A percentile compares a stretch with the other conserved stretches of the same genome.
Evolutionary conservation across 2,888 invertebrate genomes (phyloP).

Genomic region (Volucella inflata): DNA sequence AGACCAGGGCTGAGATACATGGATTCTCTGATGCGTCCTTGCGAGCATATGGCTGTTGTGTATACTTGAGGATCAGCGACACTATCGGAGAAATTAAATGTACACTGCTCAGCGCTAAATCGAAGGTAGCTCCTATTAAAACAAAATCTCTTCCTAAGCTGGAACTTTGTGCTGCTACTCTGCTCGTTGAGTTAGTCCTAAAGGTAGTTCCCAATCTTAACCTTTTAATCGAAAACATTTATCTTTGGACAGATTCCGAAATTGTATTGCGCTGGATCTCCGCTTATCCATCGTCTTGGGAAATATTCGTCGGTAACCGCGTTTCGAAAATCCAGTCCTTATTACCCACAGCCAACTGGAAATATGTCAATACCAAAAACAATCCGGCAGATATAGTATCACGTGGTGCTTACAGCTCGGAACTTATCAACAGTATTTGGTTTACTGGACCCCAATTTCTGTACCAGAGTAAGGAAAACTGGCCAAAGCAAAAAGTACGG

Average conservation of each 20-base stretch:
- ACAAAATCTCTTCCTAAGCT: not conserved
- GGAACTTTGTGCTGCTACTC: not conserved
- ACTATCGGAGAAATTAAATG: too few species aligned
- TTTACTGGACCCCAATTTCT: slow-evolving; percentile 6
- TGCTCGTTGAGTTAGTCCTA: not conserved
- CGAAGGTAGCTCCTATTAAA: slow-evolving; percentile 2
- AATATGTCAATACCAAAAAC: too few species aligned
- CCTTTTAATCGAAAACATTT: not conserved
- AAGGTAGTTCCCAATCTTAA: not conserved
- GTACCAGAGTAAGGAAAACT: not conserved
- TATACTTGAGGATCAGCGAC: too few species aligned
- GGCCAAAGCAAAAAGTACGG: slow-evolving; percentile 5
- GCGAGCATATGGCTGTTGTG: slow-evolving; percentile 23
- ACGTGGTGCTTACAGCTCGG: too few species aligned
- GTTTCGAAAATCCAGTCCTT: too few species aligned
- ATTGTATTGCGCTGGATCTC: too few species aligned
- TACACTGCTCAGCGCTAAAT: slow-evolving; percentile 19
- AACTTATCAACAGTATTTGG: too few species aligned
- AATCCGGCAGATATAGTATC: too few species aligned
- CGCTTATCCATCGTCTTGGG: too few species aligned
- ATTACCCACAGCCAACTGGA: too few species aligned
- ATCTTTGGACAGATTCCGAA: too few species aligned
- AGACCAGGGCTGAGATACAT: not conserved
- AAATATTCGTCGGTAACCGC: too few species aligned
- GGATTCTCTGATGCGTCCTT: slow-evolving; percentile 32